Evolutionary conservation across 2,797 vertebrate species (phyloP), one percentile per base, ranked within the genome.

Genomic region (Tokudaia tokunoshimensis): DNA sequence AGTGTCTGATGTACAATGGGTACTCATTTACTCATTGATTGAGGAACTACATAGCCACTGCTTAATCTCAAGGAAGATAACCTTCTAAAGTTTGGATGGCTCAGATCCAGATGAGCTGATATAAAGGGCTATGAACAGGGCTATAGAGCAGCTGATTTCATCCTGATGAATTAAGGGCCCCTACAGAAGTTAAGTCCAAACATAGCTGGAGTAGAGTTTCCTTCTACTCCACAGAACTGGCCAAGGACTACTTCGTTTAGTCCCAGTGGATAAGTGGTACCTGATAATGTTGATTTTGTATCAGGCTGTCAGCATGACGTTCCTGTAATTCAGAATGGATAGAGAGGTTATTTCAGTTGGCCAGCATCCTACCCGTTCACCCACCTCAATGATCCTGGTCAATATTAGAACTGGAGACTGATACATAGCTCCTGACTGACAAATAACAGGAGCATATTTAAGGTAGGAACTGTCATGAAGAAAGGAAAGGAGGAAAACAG

Each of bases 201-300:
- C 17, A 83, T 26, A 93, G 50, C 47, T 24, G 55, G 19, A 91
- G 15, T 34, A 26, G 37, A 83, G 76, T 84, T 82, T 93, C 41
- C 61, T 81, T 90, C 83, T 76, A 86, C 12, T 61, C 37, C 82
- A 90, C 29, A 63, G 37, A 95, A 78, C 59, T 89, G 50, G 29
- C 41, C 24, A 85, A 92, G 34, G 94, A 79, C 13, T 41, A 70
- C 34, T 82, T 19, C 70, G 44, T 34, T 88, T 94, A 87, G 29
- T 94, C 12, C 34, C n/a, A 52, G 13, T 90, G 81, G 80, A 19
- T 61, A 88, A 92, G 89, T 22, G n/a, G 97, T 99, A 99, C 99
- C 99, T 99, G 99, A 97, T 99, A 99, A 92, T 99, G 99, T 96
- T 99, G 99, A 96, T 99, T 99, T 98, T 99, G 99, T 70, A 99